Base-by-base conservation (phyloP, 2,797 vertebrate genomes). In the Molothrus aeneus region DNA sequence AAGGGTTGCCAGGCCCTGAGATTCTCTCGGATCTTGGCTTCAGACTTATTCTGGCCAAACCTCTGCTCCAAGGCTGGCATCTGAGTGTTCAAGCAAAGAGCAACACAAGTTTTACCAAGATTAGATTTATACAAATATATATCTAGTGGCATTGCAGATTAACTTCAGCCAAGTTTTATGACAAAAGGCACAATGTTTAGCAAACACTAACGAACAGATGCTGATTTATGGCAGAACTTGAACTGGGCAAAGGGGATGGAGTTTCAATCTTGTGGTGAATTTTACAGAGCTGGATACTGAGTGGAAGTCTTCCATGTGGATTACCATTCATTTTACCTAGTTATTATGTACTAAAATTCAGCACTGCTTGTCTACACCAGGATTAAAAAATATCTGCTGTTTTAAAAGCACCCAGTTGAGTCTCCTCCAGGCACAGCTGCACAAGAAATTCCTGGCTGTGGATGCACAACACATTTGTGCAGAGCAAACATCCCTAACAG, bases 371-470 rank as follows among this genome's bases (percentile, higher is more conserved):
- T 91, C 85, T 90, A 60, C 48, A 90, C 31, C 19, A 60, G 70
- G 64, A 85, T 84, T 91, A 60, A 63, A 86, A 91, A 86, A 48
- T 78, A 82, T 15, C n/a, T n/a, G n/a, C 51, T 77, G 26, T 25
- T 88, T 78, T 50, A 61, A 77, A 85, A 93, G 77, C 63, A 70
- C 24, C 6, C 51, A 42, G 45, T 20, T 61, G 36, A 74, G 43
- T 32, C 34, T 84, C 74, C 32, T 54, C 45, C 16, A 57, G 47
- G 73, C 43, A 81, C 57, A 65, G 32, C 57, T 91, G 88, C 54
- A 60, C 61, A 86, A 96, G 89, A 88, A 90, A 92, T 97, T 75
- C 85, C 90, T 81, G 68, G 53, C 82, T 64, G 48, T 54, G 43
- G n/a, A 64, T 73, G 69, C 42, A 29, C 3, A 12, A 72, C 64